phyloP scores from a whole-genome alignment of 2,888 invertebrate species.

The Nephrotoma appendiculata region DNA sequence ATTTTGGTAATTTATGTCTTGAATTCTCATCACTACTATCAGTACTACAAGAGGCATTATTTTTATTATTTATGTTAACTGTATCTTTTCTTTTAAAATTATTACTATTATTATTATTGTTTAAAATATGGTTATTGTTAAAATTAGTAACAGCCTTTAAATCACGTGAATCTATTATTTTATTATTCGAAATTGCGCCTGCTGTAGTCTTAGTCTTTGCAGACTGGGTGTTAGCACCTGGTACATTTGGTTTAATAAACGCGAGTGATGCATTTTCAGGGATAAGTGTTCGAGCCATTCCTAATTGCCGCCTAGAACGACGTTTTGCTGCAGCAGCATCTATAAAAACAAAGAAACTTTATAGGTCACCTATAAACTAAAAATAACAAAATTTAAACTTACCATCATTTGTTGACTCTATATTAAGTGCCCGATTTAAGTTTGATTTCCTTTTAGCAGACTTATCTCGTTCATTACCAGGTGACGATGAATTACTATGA shows the following conservation, averaged over 20 bases:
- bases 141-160: background rate
- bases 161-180: background rate
- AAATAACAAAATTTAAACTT: constrained; percentile 14
- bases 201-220: background rate
- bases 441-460: constrained; percentile 50
- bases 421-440: constrained; percentile 40
- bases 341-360: constrained; percentile 11
- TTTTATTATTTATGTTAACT: background rate
- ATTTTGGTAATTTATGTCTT: background rate
- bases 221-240: background rate
- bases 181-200: background rate
- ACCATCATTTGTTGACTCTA: constrained; percentile 30
- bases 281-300: constrained; percentile 26
- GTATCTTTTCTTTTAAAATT: background rate
- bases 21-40: background rate
- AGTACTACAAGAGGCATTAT: background rate
- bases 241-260: background rate
- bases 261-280: constrained; percentile 22
- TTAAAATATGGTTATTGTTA: background rate
- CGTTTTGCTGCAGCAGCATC: constrained; percentile 31
- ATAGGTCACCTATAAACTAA: background rate
- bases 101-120: constrained; percentile 2
- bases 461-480: constrained; percentile 39
- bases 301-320: constrained; percentile 28
- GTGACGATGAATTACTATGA: constrained; percentile 16